phyloP scores from a whole-genome alignment of 1,140 invertebrate genomes.

The Phthorimaea operculella region DNA sequence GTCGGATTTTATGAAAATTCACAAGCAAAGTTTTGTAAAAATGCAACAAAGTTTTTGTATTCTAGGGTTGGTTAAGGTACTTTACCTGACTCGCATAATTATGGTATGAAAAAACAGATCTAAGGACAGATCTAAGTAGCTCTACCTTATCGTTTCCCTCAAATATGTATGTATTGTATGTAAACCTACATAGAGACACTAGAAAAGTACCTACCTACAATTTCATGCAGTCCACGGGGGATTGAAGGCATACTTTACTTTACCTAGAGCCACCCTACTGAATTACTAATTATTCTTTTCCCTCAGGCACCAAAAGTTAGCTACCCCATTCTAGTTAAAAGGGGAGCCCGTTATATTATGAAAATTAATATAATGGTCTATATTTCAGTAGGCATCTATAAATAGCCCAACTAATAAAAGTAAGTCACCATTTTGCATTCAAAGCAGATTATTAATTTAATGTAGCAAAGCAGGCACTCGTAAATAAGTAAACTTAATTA shows the following conservation, averaged over 20 bases:
- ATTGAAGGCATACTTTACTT: not conserved
- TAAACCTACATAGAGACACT: no score
- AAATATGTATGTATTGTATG: no score
- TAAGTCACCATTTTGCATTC: slow-evolving; percentile 12
- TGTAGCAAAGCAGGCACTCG: slow-evolving; percentile 19
- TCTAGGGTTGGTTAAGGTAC: no score
- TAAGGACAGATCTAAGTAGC: no score
- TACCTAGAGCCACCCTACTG: slow-evolving; percentile 7
- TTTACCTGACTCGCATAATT: no score
- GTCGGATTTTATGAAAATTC: not conserved
- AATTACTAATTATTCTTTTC: slow-evolving; percentile 16
- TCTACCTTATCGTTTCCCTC: no score
- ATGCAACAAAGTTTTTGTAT: no score
- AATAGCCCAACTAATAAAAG: slow-evolving; percentile 12
- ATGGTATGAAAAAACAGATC: no score
- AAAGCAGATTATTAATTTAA: slow-evolving; percentile 20
- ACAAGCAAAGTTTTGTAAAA: not conserved
- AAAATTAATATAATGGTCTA: slow-evolving; percentile 24
- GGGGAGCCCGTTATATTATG: slow-evolving; percentile 22
- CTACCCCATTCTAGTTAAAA: slow-evolving; percentile 13
- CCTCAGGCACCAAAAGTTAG: slow-evolving; percentile 20
- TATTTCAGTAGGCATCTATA: slow-evolving; percentile 10
- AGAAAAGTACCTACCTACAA: not conserved
- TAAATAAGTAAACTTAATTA: slow-evolving; percentile 49
- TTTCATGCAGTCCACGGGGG: not conserved